These are phyloP conservation scores for Neodiprion pinetum DNA, from an alignment of 1,140 invertebrate species.

Conservation along the genomic window DNA sequence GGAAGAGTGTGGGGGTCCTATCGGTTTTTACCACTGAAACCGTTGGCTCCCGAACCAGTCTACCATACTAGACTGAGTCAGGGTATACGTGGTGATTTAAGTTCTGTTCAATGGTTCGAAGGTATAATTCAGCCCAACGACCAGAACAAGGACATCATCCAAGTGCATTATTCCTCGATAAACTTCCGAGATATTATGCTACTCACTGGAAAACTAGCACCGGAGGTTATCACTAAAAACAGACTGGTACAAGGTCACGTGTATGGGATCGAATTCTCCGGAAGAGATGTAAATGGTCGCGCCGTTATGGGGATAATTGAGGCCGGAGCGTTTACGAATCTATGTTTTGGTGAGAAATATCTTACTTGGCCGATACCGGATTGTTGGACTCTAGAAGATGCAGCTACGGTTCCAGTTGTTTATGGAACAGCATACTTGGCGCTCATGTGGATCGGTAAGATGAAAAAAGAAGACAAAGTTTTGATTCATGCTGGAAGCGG, in stretches of 20 bases:
- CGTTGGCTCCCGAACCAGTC: conserved; percentile 29
- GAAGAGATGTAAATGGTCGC: conserved; percentile 33
- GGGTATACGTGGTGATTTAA: conserved; percentile 68
- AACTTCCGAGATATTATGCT: background rate
- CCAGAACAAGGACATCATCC: conserved; percentile 12
- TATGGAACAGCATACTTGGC: conserved; percentile 85
- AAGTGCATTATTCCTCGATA: background rate
- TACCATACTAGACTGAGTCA: conserved; percentile 68
- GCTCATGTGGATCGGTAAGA: conserved; percentile 67
- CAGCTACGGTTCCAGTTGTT: conserved; percentile 83
- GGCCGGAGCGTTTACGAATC: conserved; percentile 35
- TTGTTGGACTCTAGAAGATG: conserved; percentile 80
- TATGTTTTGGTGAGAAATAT: conserved; percentile 47
- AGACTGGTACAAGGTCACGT: background rate
- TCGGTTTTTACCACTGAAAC: conserved; percentile 53
- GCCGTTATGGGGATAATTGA: conserved; percentile 47
- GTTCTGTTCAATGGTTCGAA: conserved; percentile 68
- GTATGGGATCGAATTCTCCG: conserved; percentile 53
- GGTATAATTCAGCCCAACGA: conserved; percentile 33
- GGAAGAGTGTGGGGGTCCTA: conserved; percentile 56
- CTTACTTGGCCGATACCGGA: conserved; percentile 80
- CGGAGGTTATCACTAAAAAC: background rate
- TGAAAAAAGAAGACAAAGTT: conserved; percentile 74
- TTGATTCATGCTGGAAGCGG: conserved; percentile 89
- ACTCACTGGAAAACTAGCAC: background rate